Percentiles rank a stretch among this genome's conserved stretches.
Conservation (phyloP, 2,797 vertebrate species). For the Channa striata region DNA sequence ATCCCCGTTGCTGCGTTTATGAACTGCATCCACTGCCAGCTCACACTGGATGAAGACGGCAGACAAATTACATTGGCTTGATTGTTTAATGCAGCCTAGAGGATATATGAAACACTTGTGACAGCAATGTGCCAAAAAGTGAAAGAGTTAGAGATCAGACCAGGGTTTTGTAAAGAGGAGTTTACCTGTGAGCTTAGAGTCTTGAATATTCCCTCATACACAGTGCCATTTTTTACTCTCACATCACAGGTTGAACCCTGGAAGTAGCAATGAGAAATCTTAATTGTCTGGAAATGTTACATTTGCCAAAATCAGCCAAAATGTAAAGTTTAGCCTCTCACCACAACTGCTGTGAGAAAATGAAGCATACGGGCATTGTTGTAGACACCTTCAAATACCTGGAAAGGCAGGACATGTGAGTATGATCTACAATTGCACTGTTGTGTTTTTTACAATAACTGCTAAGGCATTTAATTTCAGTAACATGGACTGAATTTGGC, state of each 20-base stretch:
- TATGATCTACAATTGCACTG: background rate
- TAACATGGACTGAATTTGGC: too few relatives aligned
- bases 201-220: constrained; percentile 92
- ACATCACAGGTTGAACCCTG: constrained; percentile 91
- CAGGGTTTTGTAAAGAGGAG: background rate
- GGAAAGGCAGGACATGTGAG: background rate
- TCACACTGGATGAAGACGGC: constrained; percentile 82
- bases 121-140: too few relatives aligned
- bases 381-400: constrained; percentile 92
- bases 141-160: background rate
- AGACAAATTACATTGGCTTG: background rate
- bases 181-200: constrained; percentile 90
- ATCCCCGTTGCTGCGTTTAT: constrained; percentile 81
- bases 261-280: background rate
- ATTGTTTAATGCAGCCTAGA: background rate
- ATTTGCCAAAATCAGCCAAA: background rate
- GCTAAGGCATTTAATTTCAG: too few relatives aligned
- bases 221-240: constrained; percentile 87
- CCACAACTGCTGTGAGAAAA: constrained; percentile 92
- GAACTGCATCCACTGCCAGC: constrained; percentile 90
- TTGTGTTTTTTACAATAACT: too few relatives aligned
- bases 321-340: too few relatives aligned
- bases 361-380: constrained; percentile 92
- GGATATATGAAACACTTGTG: background rate
- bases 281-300: background rate